Evolutionary conservation across 2,113 vertebrate species (phyloP).

Genomic region (Blennius ocellaris): DNA sequence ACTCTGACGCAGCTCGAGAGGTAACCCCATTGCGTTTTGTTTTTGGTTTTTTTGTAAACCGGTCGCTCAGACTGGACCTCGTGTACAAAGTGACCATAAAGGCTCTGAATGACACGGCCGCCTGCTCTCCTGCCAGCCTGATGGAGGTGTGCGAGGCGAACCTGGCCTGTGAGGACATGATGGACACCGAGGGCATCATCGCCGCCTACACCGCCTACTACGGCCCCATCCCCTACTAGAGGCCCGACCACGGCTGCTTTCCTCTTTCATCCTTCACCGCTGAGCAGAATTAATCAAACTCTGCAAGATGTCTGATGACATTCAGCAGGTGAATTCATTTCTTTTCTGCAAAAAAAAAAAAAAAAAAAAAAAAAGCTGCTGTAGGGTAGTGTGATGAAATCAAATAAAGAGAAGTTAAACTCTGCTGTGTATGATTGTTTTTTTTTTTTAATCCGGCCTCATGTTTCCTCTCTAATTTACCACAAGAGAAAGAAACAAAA

Average conservation of each 20-base stretch:
- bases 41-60: too few species aligned
- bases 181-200: conserved; percentile 81
- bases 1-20: conserved; percentile 73
- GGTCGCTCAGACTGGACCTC: too few species aligned
- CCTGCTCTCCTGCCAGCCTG: conserved; percentile 61
- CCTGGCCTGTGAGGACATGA: conserved; percentile 82
- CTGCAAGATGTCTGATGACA: too few species aligned
- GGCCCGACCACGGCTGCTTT: not conserved
- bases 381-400: conserved; percentile 43
- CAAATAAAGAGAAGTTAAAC: conserved; percentile 35
- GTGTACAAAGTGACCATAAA: not conserved
- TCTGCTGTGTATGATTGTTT: conserved; percentile 11
- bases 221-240: conserved; percentile 80
- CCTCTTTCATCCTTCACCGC: conserved; percentile 6
- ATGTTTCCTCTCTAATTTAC: not conserved
- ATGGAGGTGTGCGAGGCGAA: conserved; percentile 85
- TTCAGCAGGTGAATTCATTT: not conserved
- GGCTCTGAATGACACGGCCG: not conserved
- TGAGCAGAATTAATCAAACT: not conserved
- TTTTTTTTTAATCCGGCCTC: not conserved
- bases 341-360: conserved; percentile 21
- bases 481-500: too few species aligned
- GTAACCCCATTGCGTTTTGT: too few species aligned
- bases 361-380: too few species aligned
- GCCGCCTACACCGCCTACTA: conserved; percentile 85